phyloP scores from a whole-genome alignment of 2,113 vertebrate genomes.

The Morone chrysops region DNA sequence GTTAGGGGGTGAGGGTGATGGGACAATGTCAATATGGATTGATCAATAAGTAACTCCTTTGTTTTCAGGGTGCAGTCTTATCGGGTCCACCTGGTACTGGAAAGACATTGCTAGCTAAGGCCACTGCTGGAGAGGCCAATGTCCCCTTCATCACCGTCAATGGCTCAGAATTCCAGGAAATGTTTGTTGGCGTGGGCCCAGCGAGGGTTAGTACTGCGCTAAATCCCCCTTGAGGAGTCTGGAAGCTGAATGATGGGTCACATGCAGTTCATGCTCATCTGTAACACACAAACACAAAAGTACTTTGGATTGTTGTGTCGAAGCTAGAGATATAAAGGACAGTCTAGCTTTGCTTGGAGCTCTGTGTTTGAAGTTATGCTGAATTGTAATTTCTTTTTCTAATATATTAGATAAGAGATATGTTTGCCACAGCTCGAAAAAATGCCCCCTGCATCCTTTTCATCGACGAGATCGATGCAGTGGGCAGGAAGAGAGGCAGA shows the following conservation, averaged over 20 bases:
- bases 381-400: not conserved
- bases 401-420: constrained; percentile 86
- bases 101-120: constrained; percentile 96
- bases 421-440: constrained; percentile 92
- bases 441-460: constrained; percentile 98
- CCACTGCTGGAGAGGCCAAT: constrained; percentile 94
- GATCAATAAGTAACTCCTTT: not conserved
- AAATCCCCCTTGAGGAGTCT: not conserved
- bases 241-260: not conserved
- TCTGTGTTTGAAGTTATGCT: not conserved
- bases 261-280: not conserved
- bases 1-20: not conserved
- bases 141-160: constrained; percentile 97
- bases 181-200: constrained; percentile 97
- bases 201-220: constrained; percentile 88
- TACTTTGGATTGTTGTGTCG: too few species aligned
- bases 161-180: constrained; percentile 96
- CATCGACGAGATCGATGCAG: constrained; percentile 98
- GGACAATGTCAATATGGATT: not conserved
- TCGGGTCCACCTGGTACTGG: constrained; percentile 97
- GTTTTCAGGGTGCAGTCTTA: constrained; percentile 91
- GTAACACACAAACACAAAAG: not conserved
- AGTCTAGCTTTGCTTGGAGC: too few species aligned
- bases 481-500: constrained; percentile 92
- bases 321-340: not conserved